phyloP scores from a whole-genome alignment of 2,113 vertebrate genomes.

The Burhinus oedicnemus region DNA sequence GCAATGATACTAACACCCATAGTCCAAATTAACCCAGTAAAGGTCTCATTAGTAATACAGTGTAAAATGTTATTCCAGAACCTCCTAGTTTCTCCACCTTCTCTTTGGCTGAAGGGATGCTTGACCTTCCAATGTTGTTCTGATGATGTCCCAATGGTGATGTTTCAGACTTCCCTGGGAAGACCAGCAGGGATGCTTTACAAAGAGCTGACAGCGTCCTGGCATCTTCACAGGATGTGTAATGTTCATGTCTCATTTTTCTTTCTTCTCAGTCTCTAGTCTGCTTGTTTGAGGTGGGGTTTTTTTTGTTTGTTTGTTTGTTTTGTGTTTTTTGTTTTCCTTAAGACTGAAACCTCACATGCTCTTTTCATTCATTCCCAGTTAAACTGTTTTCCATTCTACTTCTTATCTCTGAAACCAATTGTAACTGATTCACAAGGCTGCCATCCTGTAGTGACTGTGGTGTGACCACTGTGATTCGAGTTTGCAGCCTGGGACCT shows the following conservation, averaged over 20 bases:
- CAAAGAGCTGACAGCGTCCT: fast-evolving
- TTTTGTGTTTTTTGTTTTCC: neutral
- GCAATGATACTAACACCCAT: neutral
- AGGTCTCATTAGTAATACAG: neutral
- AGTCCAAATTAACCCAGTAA: neutral
- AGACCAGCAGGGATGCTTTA: neutral
- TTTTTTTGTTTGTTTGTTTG: no score
- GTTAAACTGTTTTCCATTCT: neutral
- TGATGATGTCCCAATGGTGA: neutral
- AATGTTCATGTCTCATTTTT: neutral
- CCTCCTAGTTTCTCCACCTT: neutral
- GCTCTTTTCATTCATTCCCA: neutral
- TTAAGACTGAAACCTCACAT: neutral
- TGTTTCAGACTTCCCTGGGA: neutral
- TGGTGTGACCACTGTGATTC: neutral
- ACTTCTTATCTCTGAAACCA: neutral
- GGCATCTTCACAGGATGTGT: neutral
- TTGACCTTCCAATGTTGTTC: neutral
- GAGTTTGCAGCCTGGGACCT: neutral
- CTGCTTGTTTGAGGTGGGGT: neutral
- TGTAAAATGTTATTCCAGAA: neutral
- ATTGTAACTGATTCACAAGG: neutral
- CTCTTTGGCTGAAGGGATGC: neutral
- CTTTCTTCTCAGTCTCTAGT: neutral
- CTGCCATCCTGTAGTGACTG: neutral